phyloP scores from a whole-genome alignment of 2,797 vertebrate species.

The Coilia nasus region DNA sequence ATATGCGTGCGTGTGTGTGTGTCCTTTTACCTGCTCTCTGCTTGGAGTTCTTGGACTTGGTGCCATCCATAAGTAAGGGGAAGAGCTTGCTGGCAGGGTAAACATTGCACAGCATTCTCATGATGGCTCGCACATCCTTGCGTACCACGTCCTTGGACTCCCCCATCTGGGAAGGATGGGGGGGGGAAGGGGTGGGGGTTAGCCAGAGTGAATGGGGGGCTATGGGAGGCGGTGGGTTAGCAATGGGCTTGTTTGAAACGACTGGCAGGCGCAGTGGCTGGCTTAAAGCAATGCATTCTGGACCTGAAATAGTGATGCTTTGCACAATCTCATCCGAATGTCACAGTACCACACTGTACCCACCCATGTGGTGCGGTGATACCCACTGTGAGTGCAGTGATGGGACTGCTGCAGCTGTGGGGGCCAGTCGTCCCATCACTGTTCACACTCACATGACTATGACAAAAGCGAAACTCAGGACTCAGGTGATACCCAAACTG shows the following conservation, averaged over 20 bases:
- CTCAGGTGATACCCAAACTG: too few species aligned
- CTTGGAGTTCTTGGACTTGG: conserved; percentile 98
- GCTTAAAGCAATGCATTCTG: too few species aligned
- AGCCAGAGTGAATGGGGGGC: not conserved
- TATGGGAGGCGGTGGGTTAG: not conserved
- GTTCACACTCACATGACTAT: too few species aligned
- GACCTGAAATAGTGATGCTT: too few species aligned
- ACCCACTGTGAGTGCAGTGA: not conserved
- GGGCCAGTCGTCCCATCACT: too few species aligned
- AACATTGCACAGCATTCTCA: conserved; percentile 91
- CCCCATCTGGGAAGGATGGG: conserved; percentile 80
- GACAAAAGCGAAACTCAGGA: too few species aligned
- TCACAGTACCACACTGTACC: too few species aligned
- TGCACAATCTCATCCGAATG: too few species aligned
- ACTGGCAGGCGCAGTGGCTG: too few species aligned
- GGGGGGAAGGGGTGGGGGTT: too few species aligned
- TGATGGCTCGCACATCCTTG: conserved; percentile 92
- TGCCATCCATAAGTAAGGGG: conserved; percentile 95
- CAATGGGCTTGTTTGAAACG: too few species aligned
- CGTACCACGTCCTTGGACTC: conserved; percentile 96
- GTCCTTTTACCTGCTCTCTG: conserved; percentile 86
- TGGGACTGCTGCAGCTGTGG: not conserved
- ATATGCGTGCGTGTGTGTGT: not conserved
- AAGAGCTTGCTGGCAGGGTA: conserved; percentile 98
- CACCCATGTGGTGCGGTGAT: too few species aligned